Evolutionary conservation across 1,140 invertebrate species (phyloP).

Genomic region (Tribolium madens): DNA sequence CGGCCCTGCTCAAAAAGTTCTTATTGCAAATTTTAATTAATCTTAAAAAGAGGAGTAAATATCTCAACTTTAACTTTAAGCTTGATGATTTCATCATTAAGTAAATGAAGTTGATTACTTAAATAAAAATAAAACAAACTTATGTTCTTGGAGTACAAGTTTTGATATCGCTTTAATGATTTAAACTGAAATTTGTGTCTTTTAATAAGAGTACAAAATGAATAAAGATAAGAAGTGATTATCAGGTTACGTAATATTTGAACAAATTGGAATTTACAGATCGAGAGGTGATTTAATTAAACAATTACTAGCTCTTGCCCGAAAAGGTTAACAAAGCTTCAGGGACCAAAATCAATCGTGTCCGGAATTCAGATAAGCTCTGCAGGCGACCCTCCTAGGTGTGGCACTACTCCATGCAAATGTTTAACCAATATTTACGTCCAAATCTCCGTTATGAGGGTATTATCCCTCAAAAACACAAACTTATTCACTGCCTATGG

Average conservation of each 20-base stretch:
- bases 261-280: conserved; percentile 35
- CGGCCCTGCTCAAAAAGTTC: no score
- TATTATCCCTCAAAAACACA: conserved; percentile 26
- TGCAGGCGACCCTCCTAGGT: conserved; percentile 31
- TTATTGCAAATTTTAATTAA: not conserved
- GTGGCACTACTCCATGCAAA: conserved; percentile 29
- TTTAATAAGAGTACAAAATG: conserved; percentile 8
- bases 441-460: conserved; percentile 20
- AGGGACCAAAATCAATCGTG: conserved; percentile 32
- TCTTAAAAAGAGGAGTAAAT: not conserved
- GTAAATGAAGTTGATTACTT: conserved; percentile 3
- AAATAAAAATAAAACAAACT: conserved; percentile 19
- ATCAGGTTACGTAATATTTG: conserved; percentile 1
- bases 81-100: conserved; percentile 4
- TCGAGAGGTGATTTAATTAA: conserved; percentile 25
- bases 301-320: conserved; percentile 31
- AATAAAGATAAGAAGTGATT: not conserved
- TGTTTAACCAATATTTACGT: conserved; percentile 26
- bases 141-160: not conserved
- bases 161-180: not conserved
- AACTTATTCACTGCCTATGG: conserved; percentile 5
- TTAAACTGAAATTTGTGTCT: not conserved
- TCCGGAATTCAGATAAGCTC: conserved; percentile 38
- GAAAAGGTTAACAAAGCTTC: conserved; percentile 36
- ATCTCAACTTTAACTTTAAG: not conserved